phyloP scores from a whole-genome alignment of 2,888 invertebrate genomes.

The Scaptomyza parva region DNA sequence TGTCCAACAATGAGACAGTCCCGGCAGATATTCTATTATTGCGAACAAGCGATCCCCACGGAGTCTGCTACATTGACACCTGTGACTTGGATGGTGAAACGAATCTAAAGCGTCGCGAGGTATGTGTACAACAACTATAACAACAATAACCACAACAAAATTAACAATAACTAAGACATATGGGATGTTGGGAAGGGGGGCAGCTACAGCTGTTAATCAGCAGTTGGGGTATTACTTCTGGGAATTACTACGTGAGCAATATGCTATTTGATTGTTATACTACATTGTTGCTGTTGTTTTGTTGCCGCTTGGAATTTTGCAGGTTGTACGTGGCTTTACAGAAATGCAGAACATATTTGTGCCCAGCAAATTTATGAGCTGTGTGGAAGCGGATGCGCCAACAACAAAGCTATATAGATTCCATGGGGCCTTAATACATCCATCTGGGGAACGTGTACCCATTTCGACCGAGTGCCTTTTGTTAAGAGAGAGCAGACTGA shows the following conservation, averaged over 20 bases:
- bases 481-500: slow-evolving; percentile 96
- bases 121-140: slow-evolving; percentile 79
- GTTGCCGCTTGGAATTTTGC: slow-evolving; percentile 5
- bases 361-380: slow-evolving; percentile 92
- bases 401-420: slow-evolving; percentile 98
- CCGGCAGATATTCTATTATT: slow-evolving; percentile 97
- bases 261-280: slow-evolving; percentile 12
- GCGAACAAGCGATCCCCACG: slow-evolving; percentile 94
- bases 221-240: neutral
- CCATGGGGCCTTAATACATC: slow-evolving; percentile 94
- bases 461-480: slow-evolving; percentile 95
- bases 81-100: slow-evolving; percentile 98
- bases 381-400: slow-evolving; percentile 96
- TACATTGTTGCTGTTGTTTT: slow-evolving; percentile 1
- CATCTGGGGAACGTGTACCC: slow-evolving; percentile 91
- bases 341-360: slow-evolving; percentile 90
- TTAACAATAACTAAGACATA: neutral
- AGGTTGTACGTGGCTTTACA: slow-evolving; percentile 84
- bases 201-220: slow-evolving; percentile 15
- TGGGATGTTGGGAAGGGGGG: too few species aligned
- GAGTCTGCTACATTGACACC: slow-evolving; percentile 97
- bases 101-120: slow-evolving; percentile 96
- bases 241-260: slow-evolving; percentile 35
- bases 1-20: slow-evolving; percentile 98
- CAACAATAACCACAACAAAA: neutral